These are phyloP conservation scores for Emydura subglobosa DNA, from an alignment of 2,113 vertebrate species.

Conservation along the genomic window DNA sequence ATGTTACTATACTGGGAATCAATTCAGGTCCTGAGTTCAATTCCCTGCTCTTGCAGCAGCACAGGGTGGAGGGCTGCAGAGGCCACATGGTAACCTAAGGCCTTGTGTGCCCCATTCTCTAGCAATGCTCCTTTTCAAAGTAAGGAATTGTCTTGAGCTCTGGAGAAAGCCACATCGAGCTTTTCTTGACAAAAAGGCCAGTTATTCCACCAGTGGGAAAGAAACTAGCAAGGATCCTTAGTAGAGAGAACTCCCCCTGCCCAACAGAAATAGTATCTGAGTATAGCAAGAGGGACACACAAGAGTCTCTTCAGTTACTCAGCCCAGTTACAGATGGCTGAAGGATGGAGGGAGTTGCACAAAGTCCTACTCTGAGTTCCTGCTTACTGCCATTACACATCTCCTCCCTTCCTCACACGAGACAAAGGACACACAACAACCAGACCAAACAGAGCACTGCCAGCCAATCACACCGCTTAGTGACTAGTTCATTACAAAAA, in stretches of 20 bases:
- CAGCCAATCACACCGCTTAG: background rate
- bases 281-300: background rate
- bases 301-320: constrained; percentile 22
- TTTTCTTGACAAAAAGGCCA: background rate
- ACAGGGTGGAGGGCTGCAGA: background rate
- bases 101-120: background rate
- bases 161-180: background rate
- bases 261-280: background rate
- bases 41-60: background rate
- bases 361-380: background rate
- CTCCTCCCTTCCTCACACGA: background rate
- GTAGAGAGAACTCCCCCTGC: background rate
- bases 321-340: background rate
- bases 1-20: background rate
- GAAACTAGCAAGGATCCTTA: background rate
- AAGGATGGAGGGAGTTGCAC: background rate
- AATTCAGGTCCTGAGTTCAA: background rate
- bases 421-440: background rate
- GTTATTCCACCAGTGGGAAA: background rate
- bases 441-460: background rate
- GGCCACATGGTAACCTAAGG: background rate
- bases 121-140: background rate
- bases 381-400: constrained; percentile 44
- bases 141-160: background rate
- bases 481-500: constrained; percentile 65